Percentiles rank a stretch among this genome's conserved stretches.
Conservation (phyloP, 2,797 vertebrate species). For the Meriones psammophilus region DNA sequence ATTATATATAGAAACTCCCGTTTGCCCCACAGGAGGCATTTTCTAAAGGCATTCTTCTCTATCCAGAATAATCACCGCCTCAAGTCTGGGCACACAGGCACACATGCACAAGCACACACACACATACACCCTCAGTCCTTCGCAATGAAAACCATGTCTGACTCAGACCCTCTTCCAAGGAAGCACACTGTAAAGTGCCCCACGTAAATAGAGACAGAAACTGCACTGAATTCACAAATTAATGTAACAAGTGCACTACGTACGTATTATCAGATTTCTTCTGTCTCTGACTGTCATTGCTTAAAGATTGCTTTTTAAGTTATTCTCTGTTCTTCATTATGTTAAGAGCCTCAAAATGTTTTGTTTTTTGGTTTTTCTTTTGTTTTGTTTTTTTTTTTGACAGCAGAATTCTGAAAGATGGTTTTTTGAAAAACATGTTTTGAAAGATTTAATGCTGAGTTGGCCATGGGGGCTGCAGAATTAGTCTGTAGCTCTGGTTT, state of each 20-base stretch:
- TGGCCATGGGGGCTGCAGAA: background rate
- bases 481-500: background rate
- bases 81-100: background rate
- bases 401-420: constrained; percentile 67
- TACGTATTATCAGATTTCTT: constrained; percentile 5
- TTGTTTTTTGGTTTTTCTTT: background rate
- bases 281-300: background rate
- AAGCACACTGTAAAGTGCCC: background rate
- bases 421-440: background rate
- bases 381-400: constrained; percentile 41
- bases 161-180: background rate
- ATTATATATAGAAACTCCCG: background rate
- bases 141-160: background rate
- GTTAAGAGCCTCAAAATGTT: background rate
- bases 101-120: background rate
- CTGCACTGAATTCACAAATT: constrained; percentile 11
- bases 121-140: background rate
- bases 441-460: background rate
- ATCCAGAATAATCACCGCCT: background rate
- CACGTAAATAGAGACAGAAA: constrained; percentile 27
- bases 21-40: background rate
- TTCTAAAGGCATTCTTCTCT: background rate
- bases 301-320: constrained; percentile 29
- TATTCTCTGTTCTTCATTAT: constrained; percentile 7
- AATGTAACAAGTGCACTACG: background rate